A percentile compares a stretch with the other conserved stretches of the same genome.
Evolutionary conservation across 2,797 vertebrate species (phyloP).

Genomic region (Chrysolophus pictus): DNA sequence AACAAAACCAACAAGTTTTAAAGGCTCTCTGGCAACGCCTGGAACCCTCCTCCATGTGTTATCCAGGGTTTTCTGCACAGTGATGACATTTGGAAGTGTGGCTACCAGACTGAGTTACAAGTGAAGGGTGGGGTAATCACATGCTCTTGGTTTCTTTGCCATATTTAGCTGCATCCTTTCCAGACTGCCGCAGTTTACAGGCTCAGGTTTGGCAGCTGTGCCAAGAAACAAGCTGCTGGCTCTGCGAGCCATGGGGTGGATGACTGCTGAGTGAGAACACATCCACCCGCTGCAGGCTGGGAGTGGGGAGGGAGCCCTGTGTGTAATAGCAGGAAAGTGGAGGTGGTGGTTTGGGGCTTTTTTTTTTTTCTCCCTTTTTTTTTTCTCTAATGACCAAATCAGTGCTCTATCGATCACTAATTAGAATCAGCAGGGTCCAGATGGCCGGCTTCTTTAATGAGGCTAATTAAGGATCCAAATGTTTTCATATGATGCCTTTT

Average conservation of each 20-base stretch:
- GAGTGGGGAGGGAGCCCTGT: slow-evolving; percentile 33
- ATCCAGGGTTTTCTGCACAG: slow-evolving; percentile 30
- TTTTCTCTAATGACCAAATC: slow-evolving; percentile 46
- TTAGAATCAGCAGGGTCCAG: slow-evolving; percentile 74
- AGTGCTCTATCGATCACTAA: slow-evolving; percentile 70
- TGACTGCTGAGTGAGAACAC: slow-evolving; percentile 66
- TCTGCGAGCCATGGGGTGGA: slow-evolving; percentile 60
- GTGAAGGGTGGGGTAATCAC: slow-evolving; percentile 70
- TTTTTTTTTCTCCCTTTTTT: neutral
- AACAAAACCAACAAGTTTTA: neutral
- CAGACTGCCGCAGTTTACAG: slow-evolving; percentile 64
- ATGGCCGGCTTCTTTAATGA: slow-evolving; percentile 74
- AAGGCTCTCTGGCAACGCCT: neutral
- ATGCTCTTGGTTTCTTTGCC: slow-evolving; percentile 57
- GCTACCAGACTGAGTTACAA: slow-evolving; percentile 48
- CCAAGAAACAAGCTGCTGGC: slow-evolving; percentile 76
- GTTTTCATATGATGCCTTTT: slow-evolving; percentile 43
- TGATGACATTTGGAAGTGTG: slow-evolving; percentile 26
- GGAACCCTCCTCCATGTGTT: neutral
- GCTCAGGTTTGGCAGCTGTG: slow-evolving; percentile 43
- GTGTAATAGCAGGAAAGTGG: slow-evolving; percentile 49
- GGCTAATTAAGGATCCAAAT: slow-evolving; percentile 68
- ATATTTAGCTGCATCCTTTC: slow-evolving; percentile 74
- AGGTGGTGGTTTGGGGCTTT: slow-evolving; percentile 37
- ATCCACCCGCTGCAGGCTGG: slow-evolving; percentile 32